Evolutionary conservation across 2,797 vertebrate genomes (phyloP).

Genomic region (Uromys caudimaculatus): DNA sequence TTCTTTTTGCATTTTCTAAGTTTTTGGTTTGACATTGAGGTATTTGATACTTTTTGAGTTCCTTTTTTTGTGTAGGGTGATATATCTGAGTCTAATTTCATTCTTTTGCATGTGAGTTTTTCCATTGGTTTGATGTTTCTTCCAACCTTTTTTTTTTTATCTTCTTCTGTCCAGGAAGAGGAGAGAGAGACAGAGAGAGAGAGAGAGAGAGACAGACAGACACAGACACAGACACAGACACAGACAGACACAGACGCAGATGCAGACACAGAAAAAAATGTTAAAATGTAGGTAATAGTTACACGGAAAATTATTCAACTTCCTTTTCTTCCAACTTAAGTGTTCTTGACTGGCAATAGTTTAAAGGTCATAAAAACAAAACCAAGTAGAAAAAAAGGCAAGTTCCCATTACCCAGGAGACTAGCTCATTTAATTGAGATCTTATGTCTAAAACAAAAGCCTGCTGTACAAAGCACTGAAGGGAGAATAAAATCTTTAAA

Average conservation of each 20-base stretch:
- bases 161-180: not conserved
- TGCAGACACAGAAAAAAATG: not conserved
- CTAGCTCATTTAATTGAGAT: conserved; percentile 50
- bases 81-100: not conserved
- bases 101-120: not conserved
- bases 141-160: not conserved
- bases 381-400: conserved; percentile 12
- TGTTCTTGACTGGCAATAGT: not conserved
- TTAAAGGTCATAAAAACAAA: conserved; percentile 36
- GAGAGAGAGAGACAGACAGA: not conserved
- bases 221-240: not conserved
- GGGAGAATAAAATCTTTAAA: not conserved
- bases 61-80: not conserved
- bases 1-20: not conserved
- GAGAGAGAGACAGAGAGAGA: not conserved
- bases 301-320: not conserved
- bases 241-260: not conserved
- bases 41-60: not conserved
- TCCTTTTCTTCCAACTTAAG: conserved; percentile 22
- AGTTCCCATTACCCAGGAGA: not conserved
- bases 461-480: conserved; percentile 37
- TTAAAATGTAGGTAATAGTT: not conserved
- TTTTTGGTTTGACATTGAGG: not conserved
- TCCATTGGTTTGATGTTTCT: not conserved
- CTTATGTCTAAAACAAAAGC: not conserved